Base-by-base conservation (phyloP, 92 coral and sea anemone genomes). In the Metridium senile region DNA sequence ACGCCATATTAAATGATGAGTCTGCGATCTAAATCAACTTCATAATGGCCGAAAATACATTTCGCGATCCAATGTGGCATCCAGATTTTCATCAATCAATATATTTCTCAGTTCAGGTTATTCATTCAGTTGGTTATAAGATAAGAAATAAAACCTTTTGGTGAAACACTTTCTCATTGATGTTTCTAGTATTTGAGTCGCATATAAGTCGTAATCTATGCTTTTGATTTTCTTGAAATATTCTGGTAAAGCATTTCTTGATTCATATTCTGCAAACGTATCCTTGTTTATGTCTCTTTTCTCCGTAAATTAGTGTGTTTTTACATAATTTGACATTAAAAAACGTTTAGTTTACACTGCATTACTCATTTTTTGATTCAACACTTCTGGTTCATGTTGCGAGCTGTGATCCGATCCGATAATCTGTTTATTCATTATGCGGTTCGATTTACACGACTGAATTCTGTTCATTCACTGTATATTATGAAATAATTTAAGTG, bases 371-470 rank as follows among this genome's bases (percentile, higher is more conserved):
- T 6, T 6, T 13, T 13, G 49, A 39, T 39, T 13, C 13, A 39
- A 13, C 49, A 39, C 8, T 39, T 13, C 6, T 4, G 49, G 49
- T 39, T 39, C 49, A 39, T 39, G 13, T 39, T 39, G 6, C 13
- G 13, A 13, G 6, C 13, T 39, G 49, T 39, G 49, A 39, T 13
- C 49, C 49, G 49, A 39, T 39, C 8, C 49, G 49, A 39, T 6
- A 13, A 39, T 39, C 13, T 39, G 49, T 39, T 39, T 39, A 39
- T 13, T 39, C n/a, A n/a, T n/a, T n/a, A 4, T 39, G 57, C 56
- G 78, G 67, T 29, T 73, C 78, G 78, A 4, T 73, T 58, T 73
- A 63, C 78, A 56, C 66, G 53, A 73, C 18, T 34, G 56, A 27
- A 26, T 71, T 29, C 25, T 0, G 34, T 16, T 45, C 59, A 20